These are phyloP conservation scores for Trematomus bernacchii DNA, from an alignment of 2,797 vertebrate genomes.

Conservation along the genomic window DNA sequence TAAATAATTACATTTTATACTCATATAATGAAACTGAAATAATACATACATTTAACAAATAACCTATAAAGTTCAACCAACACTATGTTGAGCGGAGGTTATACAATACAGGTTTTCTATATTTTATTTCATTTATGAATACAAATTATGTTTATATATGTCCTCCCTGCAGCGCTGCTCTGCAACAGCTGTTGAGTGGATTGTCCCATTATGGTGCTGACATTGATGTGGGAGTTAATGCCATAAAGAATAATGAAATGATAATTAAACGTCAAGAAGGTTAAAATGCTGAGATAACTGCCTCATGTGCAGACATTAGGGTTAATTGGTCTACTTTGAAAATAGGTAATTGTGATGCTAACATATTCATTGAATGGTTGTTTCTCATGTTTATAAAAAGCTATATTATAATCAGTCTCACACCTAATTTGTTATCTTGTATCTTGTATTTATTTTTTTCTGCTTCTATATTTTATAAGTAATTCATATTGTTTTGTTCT, in stretches of 20 bases:
- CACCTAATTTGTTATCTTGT: not conserved
- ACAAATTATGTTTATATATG: constrained; percentile 7
- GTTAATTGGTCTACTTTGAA: constrained; percentile 14
- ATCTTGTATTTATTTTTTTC: constrained; percentile 19
- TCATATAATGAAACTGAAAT: not conserved
- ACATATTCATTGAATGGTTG: not conserved
- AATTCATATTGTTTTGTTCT: constrained; percentile 7
- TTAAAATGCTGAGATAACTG: not conserved
- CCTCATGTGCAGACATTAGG: not conserved
- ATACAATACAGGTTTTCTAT: not conserved
- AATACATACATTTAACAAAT: not conserved
- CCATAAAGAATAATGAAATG: not conserved
- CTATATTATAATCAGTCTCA: too few relatives aligned
- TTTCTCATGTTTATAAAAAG: constrained; percentile 13
- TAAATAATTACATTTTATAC: not conserved
- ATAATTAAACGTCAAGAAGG: not conserved
- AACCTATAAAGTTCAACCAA: not conserved
- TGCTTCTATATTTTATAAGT: not conserved
- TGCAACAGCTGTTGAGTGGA: not conserved
- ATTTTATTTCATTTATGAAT: not conserved
- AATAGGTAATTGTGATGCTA: not conserved
- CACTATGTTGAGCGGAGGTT: not conserved
- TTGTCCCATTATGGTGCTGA: not conserved
- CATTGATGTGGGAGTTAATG: not conserved
- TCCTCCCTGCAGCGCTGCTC: not conserved